Conservation (phyloP, 2,888 invertebrate species). For the Amphipyra berbera region DNA sequence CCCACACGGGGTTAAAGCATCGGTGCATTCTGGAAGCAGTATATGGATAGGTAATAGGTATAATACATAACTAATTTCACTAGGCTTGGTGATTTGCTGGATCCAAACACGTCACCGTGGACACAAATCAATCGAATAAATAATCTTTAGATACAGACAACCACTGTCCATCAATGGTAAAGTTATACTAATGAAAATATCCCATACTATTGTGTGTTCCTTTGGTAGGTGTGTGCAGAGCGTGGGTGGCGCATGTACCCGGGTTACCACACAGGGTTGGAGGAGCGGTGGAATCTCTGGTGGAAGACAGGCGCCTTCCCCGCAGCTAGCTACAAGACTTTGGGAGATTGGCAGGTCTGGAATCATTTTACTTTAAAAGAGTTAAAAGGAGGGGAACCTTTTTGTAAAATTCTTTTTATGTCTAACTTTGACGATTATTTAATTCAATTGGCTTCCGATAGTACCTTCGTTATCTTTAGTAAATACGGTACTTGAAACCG, state of each 20-base stretch:
- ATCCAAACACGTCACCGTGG: too few relatives aligned
- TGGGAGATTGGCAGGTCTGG: conserved; percentile 92
- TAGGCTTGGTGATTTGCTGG: too few relatives aligned
- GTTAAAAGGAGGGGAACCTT: too few relatives aligned
- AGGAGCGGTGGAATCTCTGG: conserved; percentile 95
- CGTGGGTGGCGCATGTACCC: conserved; percentile 95
- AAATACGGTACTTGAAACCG: too few relatives aligned
- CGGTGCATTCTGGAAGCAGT: too few relatives aligned
- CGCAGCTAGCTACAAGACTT: conserved; percentile 91
- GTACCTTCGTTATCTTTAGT: background rate
- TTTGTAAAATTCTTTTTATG: background rate
- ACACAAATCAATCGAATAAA: too few relatives aligned
- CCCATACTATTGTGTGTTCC: background rate
- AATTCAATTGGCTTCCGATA: background rate
- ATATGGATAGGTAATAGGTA: too few relatives aligned
- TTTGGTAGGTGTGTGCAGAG: conserved; percentile 92
- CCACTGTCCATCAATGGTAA: too few relatives aligned
- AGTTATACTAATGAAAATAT: too few relatives aligned
- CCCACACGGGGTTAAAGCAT: too few relatives aligned
- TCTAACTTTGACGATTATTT: background rate
- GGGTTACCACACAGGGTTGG: conserved; percentile 80
- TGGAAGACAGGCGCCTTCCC: conserved; percentile 95
- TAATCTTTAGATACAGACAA: too few relatives aligned
- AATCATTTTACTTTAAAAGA: background rate
- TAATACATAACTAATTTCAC: too few relatives aligned